Evolutionary conservation across 2,113 vertebrate genomes (phyloP), one percentile per base, ranked within the genome.

Genomic region (Garra rufa): DNA sequence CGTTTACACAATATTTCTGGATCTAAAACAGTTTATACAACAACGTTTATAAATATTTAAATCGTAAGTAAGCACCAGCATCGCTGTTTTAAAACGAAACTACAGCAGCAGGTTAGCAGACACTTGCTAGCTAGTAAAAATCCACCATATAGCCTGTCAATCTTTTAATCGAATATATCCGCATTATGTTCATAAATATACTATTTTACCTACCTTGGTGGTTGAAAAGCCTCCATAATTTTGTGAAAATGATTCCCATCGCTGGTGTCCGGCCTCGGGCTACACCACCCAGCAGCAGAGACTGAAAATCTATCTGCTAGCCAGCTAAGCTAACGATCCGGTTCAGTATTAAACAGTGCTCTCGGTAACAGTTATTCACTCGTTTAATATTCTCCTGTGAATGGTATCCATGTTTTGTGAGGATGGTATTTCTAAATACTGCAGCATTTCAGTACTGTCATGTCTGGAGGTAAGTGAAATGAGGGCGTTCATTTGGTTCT

Each of bases 171-270:
- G 9, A 2, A 19, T 48, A 84, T 76, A 1, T 4, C 50, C 19
- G n/a, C 6, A 3, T 21, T 28, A 55, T 14, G 1, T 21, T 14
- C 52, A 50, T 4, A 43, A 10, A 79, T 34, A 48, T 21, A 48
- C 4, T 80, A 46, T 1, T 14, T 28, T 0, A 85, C 93, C 87
- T 89, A 98, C 98, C 98, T 95, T 98, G 98, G 87, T 98, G 97
- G 91, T 97, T 99, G 92, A 99, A 99, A 89, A 98, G 96, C 95
- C 97, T 96, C 98, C 97, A 98, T 85, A 98, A 95, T 93, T 97
- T 96, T 24, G 97, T 97, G 87, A 99, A 96, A 84, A 98, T 93
- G 93, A 98, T 98, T 87, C 97, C 98, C 97, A 99, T 98, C 87
- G 84, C 87, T 92, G 87, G 74, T 75, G 70, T 78, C 26, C 67